Base-by-base conservation (phyloP, 2,888 invertebrate species). In the Lamellibrachia columna region DNA sequence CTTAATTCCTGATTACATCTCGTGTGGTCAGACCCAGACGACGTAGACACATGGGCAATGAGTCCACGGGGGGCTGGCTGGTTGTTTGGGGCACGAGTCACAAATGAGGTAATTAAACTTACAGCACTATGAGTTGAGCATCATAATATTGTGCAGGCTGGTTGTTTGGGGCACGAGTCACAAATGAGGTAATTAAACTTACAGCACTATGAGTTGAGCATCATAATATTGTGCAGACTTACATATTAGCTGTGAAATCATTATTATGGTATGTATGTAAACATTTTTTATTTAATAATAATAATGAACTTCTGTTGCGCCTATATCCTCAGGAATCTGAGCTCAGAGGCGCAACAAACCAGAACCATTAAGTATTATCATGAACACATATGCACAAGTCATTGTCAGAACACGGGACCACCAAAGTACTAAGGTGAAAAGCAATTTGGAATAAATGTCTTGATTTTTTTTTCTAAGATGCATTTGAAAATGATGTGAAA, bases 21-120 rank as follows among this genome's bases (percentile, higher is more conserved):
- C 94, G 98, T 99, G 92, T 99, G 99, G 99, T 99, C 99, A 6
- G 99, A 99, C 97, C 99, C 99, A 60, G 99, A 99, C 96, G 99
- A 99, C 96, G 98, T 99, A 93, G 98, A 99, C 94, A 98, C 98
- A 95, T 99, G 99, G 99, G 97, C 98, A 90, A 98, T 98, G 92
- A 99, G 99, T 97, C 99, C 99, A 0, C 97, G 99, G 95, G 99
- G 99, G 75, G 99, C 99, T 92, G 99, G 99, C 22, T 99, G 99
- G 98, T 97, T 99, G 92, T 99, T 99, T 97, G 99, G 99, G 60
- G 98, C 98, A 95, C 98, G 98, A 96, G 99, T 99, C 91, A 99
- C 99, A 91, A 98, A 98, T 96, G 96, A 96, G 95, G 96, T 96
- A 93, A 93, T 95, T 92, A n/a, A 22, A 22, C 28, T 4, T 92